Evolutionary conservation across 1,140 invertebrate genomes (phyloP).

Genomic region (Drosophila ercepeae): DNA sequence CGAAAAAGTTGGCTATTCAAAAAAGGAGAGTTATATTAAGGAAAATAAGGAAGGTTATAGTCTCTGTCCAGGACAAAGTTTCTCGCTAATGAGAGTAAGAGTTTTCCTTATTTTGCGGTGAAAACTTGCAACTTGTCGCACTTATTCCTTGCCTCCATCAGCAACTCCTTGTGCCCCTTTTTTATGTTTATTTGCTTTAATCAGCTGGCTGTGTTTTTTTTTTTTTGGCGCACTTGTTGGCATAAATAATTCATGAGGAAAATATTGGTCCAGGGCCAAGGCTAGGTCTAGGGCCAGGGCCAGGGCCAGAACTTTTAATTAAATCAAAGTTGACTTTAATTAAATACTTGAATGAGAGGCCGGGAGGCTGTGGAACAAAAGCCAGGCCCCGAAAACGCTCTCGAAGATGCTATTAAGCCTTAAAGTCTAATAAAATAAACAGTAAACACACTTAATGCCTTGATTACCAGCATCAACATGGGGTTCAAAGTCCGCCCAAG

Average conservation of each 20-base stretch:
- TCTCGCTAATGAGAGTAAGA: constrained; percentile 77
- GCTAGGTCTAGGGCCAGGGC: constrained; percentile 19
- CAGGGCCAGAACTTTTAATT: constrained; percentile 68
- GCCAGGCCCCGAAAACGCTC: constrained; percentile 17
- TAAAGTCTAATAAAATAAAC: constrained; percentile 82
- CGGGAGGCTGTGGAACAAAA: constrained; percentile 35
- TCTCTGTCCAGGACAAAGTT: constrained; percentile 41
- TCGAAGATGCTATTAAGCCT: constrained; percentile 73
- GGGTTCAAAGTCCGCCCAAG: constrained; percentile 44
- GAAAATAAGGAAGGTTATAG: constrained; percentile 49
- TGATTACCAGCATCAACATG: constrained; percentile 73
- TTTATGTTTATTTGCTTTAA: constrained; percentile 44
- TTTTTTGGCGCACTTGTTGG: constrained; percentile 32
- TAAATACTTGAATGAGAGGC: constrained; percentile 55
- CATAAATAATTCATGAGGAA: constrained; percentile 72
- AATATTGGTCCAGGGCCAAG: constrained; percentile 27
- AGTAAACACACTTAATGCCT: constrained; percentile 82
- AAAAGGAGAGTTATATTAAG: constrained; percentile 37
- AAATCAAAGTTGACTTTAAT: constrained; percentile 77
- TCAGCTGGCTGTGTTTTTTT: constrained; percentile 19
- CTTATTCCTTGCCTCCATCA: constrained; percentile 29
- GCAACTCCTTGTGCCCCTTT: constrained; percentile 19
- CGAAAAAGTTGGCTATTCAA: constrained; percentile 70
- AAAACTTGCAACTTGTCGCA: constrained; percentile 60
- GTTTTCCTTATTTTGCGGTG: constrained; percentile 57